Base-by-base conservation (phyloP, 2,797 vertebrate genomes). In the Anomalospiza imberbis region DNA sequence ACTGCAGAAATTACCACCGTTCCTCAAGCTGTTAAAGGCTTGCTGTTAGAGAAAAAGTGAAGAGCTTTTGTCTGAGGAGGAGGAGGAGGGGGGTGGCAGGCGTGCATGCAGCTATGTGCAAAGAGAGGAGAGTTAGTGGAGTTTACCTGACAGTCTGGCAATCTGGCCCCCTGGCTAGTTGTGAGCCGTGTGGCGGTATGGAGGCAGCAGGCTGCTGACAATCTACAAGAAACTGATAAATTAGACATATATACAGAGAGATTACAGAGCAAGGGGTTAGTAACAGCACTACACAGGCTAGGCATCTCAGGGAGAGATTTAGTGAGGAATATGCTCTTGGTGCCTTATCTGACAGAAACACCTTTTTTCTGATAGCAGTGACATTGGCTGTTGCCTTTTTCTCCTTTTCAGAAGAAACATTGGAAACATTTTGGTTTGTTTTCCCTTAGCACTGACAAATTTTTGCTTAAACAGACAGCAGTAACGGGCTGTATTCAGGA, bases 211-310 rank as follows among this genome's bases (percentile, higher is more conserved):
- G 98, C 99, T 99, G 99, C 99, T 99, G 99, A 99, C 99, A 99
- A 99, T 99, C 99, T 99, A 99, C 98, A 98, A 99, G 98, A 99
- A 98, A 99, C 99, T 99, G 99, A 99, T 98, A 99, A 98, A 99
- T 99, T 99, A 99, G 99, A 99, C 98, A 99, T 97, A 99, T 99
- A 98, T 98, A 99, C 99, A 99, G 97, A 98, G 97, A 98, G 98
- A 98, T 97, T 98, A 98, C 98, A 98, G 97, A 97, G 95, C 98
- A 97, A 97, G 87, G 97, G 98, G 98, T 99, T 98, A 99, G 98
- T 97, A 95, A 97, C 93, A 80, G 81, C 88, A 91, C 34, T 83
- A 94, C 88, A 79, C 65, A 95, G 94, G 91, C 92, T 95, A 96
- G 10, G 70, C 88, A 79, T 92, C 76, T 92, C 96, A 94, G 95